Conservation (phyloP, 2,888 invertebrate genomes). For the Hesperia comma region DNA sequence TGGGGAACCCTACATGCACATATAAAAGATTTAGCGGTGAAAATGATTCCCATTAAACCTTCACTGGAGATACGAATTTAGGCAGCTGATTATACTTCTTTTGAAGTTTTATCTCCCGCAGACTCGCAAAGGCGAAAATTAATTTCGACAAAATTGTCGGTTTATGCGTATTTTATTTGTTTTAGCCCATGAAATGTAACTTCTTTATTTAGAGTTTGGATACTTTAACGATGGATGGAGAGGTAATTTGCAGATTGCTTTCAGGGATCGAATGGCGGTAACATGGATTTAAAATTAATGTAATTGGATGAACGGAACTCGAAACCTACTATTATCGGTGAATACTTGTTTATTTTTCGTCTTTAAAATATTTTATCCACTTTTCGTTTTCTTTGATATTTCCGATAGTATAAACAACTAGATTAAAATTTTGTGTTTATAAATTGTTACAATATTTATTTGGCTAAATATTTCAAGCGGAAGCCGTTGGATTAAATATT, state of each 20-base stretch:
- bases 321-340: not conserved
- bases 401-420: too few species aligned
- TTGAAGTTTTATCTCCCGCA: conserved; percentile 24
- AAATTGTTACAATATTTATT: too few species aligned
- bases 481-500: too few species aligned
- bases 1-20: conserved; percentile 7
- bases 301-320: conserved; percentile 12
- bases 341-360: not conserved
- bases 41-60: conserved; percentile 30
- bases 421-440: too few species aligned
- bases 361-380: not conserved
- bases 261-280: conserved; percentile 3
- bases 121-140: conserved; percentile 29
- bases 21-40: conserved; percentile 20
- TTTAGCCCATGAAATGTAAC: conserved; percentile 26
- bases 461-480: too few species aligned
- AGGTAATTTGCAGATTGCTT: conserved; percentile 20
- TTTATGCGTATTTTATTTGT: conserved; percentile 29
- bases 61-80: conserved; percentile 32
- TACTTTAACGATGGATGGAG: conserved; percentile 18
- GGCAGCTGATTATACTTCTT: conserved; percentile 32
- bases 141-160: conserved; percentile 26
- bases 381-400: too few species aligned
- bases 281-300: conserved; percentile 12
- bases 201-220: conserved; percentile 20